Percentiles rank a stretch among this genome's conserved stretches.
These are phyloP conservation scores for Lepeophtheirus nordmannii DNA, from an alignment of 2,888 invertebrate genomes.

Conservation along the genomic window DNA sequence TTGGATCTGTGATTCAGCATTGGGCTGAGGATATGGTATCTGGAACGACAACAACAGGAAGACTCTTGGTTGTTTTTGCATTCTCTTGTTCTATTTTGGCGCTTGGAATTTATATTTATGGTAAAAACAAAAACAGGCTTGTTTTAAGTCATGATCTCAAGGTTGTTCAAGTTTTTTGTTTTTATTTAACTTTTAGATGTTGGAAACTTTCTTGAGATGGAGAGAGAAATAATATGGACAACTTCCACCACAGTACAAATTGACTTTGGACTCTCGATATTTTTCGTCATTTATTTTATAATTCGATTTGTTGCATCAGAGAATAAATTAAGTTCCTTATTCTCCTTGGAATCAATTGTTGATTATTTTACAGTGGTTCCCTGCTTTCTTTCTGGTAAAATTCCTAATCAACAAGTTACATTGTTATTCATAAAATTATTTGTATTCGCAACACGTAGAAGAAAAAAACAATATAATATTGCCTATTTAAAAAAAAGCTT, in stretches of 20 bases:
- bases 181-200: no score
- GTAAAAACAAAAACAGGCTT: background rate
- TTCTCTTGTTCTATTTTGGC: conserved; percentile 8
- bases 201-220: no score
- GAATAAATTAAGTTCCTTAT: background rate
- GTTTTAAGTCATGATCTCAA: background rate
- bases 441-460: no score
- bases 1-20: background rate
- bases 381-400: background rate
- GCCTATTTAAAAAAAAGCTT: no score
- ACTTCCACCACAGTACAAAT: background rate
- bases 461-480: no score
- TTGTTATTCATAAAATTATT: background rate
- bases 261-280: background rate
- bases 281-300: background rate
- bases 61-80: conserved; percentile 6
- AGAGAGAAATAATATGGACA: no score
- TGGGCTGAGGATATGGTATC: conserved; percentile 11
- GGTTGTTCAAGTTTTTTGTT: background rate
- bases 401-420: background rate
- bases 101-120: background rate
- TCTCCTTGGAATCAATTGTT: background rate
- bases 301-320: conserved; percentile 7
- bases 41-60: conserved; percentile 10
- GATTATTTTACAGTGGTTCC: conserved; percentile 5